These are phyloP conservation scores for Spodoptera exigua DNA, from an alignment of 2,888 invertebrate species.

Conservation along the genomic window DNA sequence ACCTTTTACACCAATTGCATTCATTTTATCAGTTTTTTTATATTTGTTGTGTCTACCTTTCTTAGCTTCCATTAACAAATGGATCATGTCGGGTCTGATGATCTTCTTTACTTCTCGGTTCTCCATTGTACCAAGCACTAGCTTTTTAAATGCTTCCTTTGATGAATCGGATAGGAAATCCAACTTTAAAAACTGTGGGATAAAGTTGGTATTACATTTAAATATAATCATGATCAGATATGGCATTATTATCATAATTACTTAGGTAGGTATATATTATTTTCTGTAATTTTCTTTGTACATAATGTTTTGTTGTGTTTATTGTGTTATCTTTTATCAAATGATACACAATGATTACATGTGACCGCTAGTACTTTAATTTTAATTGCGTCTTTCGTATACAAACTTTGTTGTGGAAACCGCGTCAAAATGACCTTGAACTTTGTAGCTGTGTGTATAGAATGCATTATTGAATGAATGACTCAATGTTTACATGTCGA, in stretches of 20 bases:
- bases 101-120: slow-evolving; percentile 74
- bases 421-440: slow-evolving; percentile 17
- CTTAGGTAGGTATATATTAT: no score
- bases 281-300: no score
- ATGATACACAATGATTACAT: no score
- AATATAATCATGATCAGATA: no score
- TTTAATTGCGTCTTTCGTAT: neutral
- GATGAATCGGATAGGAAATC: slow-evolving; percentile 58
- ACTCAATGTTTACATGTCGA: neutral
- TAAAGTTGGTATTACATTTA: neutral
- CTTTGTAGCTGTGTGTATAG: neutral
- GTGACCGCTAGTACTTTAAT: no score
- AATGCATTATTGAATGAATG: neutral
- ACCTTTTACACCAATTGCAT: neutral
- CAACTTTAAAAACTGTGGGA: slow-evolving; percentile 61
- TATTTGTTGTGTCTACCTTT: slow-evolving; percentile 67
- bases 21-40: no score
- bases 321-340: no score
- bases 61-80: slow-evolving; percentile 87
- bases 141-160: slow-evolving; percentile 70
- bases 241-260: no score
- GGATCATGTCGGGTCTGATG: slow-evolving; percentile 86
- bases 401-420: neutral
- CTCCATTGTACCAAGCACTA: slow-evolving; percentile 77
- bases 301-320: no score